Conservation (phyloP, 2,797 vertebrate genomes). For the Neosilurus mollespiculum region DNA sequence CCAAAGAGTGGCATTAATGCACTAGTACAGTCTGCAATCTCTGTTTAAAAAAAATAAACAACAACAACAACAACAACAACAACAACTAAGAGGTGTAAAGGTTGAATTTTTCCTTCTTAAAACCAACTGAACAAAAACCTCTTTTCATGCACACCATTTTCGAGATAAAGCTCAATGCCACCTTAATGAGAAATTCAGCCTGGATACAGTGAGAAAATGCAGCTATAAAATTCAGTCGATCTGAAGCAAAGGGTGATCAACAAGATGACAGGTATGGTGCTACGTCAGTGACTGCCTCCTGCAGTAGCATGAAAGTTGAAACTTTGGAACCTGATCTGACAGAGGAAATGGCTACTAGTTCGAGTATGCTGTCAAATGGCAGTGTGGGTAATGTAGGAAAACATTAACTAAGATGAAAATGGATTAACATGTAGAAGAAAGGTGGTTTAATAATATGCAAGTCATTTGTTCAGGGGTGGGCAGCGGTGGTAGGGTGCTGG, state of each 20-base stretch:
- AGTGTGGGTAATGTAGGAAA: neutral
- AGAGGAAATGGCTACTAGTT: neutral
- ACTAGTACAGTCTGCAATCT: too few relatives aligned
- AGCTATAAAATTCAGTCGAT: neutral
- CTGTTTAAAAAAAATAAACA: too few relatives aligned
- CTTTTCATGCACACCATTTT: neutral
- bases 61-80: neutral
- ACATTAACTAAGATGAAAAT: neutral
- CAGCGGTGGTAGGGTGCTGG: too few relatives aligned
- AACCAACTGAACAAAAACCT: neutral
- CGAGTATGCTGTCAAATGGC: neutral
- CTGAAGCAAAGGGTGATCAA: neutral
- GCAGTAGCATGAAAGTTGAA: neutral
- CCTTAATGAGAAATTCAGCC: slow-evolving; percentile 3
- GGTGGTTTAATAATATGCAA: too few relatives aligned
- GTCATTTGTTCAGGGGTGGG: too few relatives aligned
- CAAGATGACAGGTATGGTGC: neutral
- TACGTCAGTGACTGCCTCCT: neutral
- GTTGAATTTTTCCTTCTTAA: neutral
- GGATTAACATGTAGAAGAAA: neutral
- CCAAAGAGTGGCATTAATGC: too few relatives aligned
- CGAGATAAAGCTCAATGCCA: neutral
- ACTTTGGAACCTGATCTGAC: neutral
- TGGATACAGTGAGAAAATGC: neutral
- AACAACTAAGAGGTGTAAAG: neutral